These are phyloP conservation scores for Pseudolycoriella hygida DNA, from an alignment of 2,888 invertebrate genomes.

Conservation along the genomic window DNA sequence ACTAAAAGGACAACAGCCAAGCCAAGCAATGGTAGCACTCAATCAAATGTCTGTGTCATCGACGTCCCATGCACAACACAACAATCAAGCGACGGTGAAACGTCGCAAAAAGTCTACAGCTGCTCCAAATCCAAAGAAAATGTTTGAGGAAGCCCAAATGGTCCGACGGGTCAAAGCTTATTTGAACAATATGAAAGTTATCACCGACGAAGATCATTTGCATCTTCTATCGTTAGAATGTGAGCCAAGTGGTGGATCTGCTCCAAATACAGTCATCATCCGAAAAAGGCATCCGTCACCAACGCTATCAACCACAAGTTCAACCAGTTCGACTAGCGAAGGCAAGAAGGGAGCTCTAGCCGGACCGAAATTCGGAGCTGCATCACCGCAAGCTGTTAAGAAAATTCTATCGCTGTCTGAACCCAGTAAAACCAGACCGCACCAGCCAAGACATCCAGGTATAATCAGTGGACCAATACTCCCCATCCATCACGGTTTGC, in stretches of 20 bases:
- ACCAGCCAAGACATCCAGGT: conserved; percentile 57
- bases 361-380: conserved; percentile 59
- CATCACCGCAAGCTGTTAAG: conserved; percentile 91
- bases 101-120: conserved; percentile 76
- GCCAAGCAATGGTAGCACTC: conserved; percentile 73
- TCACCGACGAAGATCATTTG: conserved; percentile 78
- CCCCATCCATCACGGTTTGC: conserved; percentile 17
- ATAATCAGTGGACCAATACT: conserved; percentile 13
- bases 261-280: conserved; percentile 32
- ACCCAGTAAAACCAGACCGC: conserved; percentile 71
- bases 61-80: not conserved
- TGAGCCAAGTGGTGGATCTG: conserved; percentile 43
- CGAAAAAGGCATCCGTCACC: conserved; percentile 82
- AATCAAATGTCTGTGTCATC: conserved; percentile 51
- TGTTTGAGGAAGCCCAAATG: conserved; percentile 99
- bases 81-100: conserved; percentile 70
- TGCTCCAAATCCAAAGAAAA: conserved; percentile 89
- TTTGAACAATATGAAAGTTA: conserved; percentile 68
- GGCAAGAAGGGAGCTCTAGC: conserved; percentile 34
- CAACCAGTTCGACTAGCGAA: conserved; percentile 75
- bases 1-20: conserved; percentile 70
- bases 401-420: conserved; percentile 86
- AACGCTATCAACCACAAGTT: conserved; percentile 80
- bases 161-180: conserved; percentile 92
- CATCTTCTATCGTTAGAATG: conserved; percentile 81